Evolutionary conservation across 92 coral and sea anemone species (phyloP), one percentile per base, ranked within the genome.

Genomic region (Actinostola sp.): DNA sequence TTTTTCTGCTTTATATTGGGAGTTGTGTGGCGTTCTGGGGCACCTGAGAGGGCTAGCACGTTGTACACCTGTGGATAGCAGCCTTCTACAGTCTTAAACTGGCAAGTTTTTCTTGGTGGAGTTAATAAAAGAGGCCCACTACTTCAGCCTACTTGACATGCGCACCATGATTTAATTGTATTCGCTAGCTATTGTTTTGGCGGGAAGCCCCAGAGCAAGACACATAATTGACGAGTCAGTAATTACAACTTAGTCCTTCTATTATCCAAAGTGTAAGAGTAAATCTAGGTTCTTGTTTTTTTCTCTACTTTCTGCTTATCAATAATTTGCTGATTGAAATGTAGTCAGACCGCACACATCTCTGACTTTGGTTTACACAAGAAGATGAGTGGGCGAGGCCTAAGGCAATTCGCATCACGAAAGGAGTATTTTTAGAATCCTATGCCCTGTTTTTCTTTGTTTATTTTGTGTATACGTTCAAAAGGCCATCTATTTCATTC

Each of bases 341-440:
- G 33, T 19, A 14, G 42, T 62, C 25, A 41, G 43, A n/a, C 67
- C 66, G 13, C 28, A 42, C 33, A 20, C 20, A 25, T 20, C 28
- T 26, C 39, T 58, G 45, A 19, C 35, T 44, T 44, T 36, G 59
- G 39, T 17, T 43, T 8, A 38, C 14, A 33, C 61, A 50, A 50
- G 57, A 5, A 42, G n/a, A n/a, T n/a, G n/a, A n/a, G 36, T 59
- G 81, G 81, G 81, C 72, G 81, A 75, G 81, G 81, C 50, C 72
- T 45, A 24, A 17, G 34, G n/a, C 24, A 61, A 34, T 33, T 32
- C 48, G 19, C 17, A 30, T 34, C 26, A 33, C 41, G 31, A 51
- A 50, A 51, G 28, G 16, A 51, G 25, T 17, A 0, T 48, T 66
- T 7, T 45, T 28, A 44, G 20, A 34, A 21, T 8, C 8, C 0